phyloP scores from a whole-genome alignment of 1,140 invertebrate genomes.

The Drosophila kurseongensis region DNA sequence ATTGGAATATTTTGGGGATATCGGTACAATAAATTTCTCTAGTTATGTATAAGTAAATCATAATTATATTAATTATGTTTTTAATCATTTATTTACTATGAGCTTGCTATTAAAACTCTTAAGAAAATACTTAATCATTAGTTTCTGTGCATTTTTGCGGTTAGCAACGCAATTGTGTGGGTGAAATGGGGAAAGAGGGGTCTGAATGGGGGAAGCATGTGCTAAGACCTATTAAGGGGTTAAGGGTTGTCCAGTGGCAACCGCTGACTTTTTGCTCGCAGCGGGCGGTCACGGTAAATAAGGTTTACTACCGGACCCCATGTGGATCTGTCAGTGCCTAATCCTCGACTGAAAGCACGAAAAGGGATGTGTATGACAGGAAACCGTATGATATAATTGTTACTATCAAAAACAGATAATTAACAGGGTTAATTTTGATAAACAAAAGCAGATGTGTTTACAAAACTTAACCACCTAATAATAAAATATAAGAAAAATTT shows the following conservation, averaged over 20 bases:
- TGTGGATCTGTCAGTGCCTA: slow-evolving; percentile 32
- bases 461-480: no score
- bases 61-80: no score
- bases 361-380: slow-evolving; percentile 11
- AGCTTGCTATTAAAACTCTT: no score
- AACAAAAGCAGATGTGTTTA: background rate
- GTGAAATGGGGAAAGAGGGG: background rate
- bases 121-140: background rate
- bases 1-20: no score
- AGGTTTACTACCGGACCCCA: slow-evolving; percentile 31
- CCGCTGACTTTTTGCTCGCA: slow-evolving; percentile 51
- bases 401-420: slow-evolving; percentile 28
- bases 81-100: no score
- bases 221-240: slow-evolving; percentile 37
- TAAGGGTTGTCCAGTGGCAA: slow-evolving; percentile 46
- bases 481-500: no score
- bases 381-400: slow-evolving; percentile 35
- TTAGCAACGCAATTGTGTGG: slow-evolving; percentile 5
- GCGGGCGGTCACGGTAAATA: slow-evolving; percentile 34
- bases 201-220: slow-evolving; percentile 28
- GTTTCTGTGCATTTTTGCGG: slow-evolving; percentile 17
- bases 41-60: no score
- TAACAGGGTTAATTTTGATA: slow-evolving; percentile 11
- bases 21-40: no score
- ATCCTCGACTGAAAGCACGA: slow-evolving; percentile 12